Evolutionary conservation across 2,888 invertebrate species (phyloP), one percentile per base, ranked within the genome.

Genomic region (Dryomyza anilis): DNA sequence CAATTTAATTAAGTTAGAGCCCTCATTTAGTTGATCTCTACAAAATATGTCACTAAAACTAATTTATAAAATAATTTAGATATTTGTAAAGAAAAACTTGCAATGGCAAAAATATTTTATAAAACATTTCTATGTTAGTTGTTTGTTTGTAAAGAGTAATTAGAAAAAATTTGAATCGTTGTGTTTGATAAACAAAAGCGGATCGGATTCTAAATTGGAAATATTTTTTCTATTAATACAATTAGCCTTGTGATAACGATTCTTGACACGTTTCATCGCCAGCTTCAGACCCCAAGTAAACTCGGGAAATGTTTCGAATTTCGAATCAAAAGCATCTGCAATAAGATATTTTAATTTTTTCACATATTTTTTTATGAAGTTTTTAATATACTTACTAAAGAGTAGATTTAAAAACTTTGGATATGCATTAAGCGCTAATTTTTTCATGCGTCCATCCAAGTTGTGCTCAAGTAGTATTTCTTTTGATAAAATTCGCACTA

Each of bases 201-300:
- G 60, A 60, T 60, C 60, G 29, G 60, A 23, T 36, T 27, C 10
- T 2, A 39, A 7, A 6, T 21, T 60, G 10, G 23, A 16, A 5
- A 23, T 27, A 12, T 8, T 39, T 25, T 60, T 60, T 52, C 52
- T 60, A 39, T 50, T 60, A 6, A 60, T 23, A 10, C 60, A 60
- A 12, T 60, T 60, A 10, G 60, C 52, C 52, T 60, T 60, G 19
- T 60, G 39, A 36, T 52, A 27, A 52, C 50, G 19, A 36, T 60
- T 60, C 36, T 60, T 60, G 6, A 60, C 52, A 10, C 60, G 39
- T 52, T 50, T 50, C 52, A 60, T 52, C n/a, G 60, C 50, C 45
- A 29, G 60, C 16, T 60, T 60, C 4, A 60, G 16, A 19, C 52
- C 60, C 50, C 39, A 60, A 2, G 52, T 52, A 23, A 60, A 60